Evolutionary conservation across 2,113 vertebrate genomes (phyloP).

Genomic region (Rhea americana): DNA sequence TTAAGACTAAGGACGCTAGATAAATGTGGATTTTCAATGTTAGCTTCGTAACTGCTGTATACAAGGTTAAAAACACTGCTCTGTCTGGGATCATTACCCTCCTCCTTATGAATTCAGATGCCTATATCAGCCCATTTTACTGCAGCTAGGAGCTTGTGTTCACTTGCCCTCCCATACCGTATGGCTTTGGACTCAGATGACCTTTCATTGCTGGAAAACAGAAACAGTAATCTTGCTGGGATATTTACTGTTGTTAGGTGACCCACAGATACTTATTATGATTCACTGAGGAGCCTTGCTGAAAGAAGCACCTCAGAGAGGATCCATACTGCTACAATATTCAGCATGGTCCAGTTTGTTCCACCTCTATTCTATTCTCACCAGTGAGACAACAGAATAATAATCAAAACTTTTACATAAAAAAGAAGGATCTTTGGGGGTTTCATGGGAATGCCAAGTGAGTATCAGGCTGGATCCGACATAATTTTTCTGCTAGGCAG

Average conservation of each 20-base stretch:
- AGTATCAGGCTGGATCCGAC: background rate
- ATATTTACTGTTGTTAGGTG: background rate
- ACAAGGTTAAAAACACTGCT: background rate
- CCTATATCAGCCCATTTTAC: rapidly evolving
- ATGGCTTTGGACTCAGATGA: background rate
- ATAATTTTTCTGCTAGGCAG: background rate
- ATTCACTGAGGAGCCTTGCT: background rate
- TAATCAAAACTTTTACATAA: background rate
- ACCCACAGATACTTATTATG: background rate
- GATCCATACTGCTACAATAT: background rate
- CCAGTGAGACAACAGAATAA: background rate
- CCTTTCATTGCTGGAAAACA: background rate
- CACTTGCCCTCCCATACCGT: background rate
- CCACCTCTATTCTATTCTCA: background rate
- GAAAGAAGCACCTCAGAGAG: background rate
- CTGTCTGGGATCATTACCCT: background rate
- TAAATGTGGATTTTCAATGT: background rate
- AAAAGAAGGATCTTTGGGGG: background rate
- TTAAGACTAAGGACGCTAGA: background rate
- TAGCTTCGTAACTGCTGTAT: background rate
- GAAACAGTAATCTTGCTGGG: background rate
- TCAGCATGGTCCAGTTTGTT: background rate
- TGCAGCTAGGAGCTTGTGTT: background rate
- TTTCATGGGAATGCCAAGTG: background rate
- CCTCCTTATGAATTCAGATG: background rate